Base-by-base conservation (phyloP, 2,888 invertebrate species). In the Acleris cristana region DNA sequence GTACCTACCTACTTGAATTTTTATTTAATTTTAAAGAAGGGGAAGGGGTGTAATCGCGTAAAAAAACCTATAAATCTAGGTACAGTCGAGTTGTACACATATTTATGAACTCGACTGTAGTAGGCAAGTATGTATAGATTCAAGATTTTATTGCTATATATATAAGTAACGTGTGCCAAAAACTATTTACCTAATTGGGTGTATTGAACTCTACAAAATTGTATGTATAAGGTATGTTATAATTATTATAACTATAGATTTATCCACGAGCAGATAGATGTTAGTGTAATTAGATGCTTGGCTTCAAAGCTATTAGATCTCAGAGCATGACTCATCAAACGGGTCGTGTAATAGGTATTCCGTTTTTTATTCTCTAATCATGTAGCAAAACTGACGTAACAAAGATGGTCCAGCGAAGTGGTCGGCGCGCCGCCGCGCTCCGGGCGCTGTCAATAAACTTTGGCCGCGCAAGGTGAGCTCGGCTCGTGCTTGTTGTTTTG, bases 371-470 rank as follows among this genome's bases (percentile, higher is more conserved):
- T 79, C 74, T 77, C 80, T 80, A 83, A 79, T 78, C 75, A 23
- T 53, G 66, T 58, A 67, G 67, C 67, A 78, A 74, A 72, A 79
- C 83, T 91, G 89, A 91, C 89, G 90, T 86, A 91, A 88, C 78
- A 78, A 73, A 75, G 76, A 76, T 79, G 83, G 84, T 79, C 80
- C 79, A 82, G 80, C 79, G 77, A 76, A 73, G 74, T 79, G 76
- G 78, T 75, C 70, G 78, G 76, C 76, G 70, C 76, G 76, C 77
- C 76, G 72, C 75, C 81, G 34, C 74, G 87, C 86, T 86, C 77
- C 81, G 73, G 85, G 88, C 90, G 79, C 91, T 89, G 92, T 92
- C 92, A 92, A 90, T 91, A 92, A 92, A 92, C 92, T 91, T 87
- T 87, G 80, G 78, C 79, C 81, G 85, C 77, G 82, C 88, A 85